A percentile compares a stretch with the other conserved stretches of the same genome.
phyloP scores from a whole-genome alignment of 2,888 invertebrate species.

The Biston betularia region DNA sequence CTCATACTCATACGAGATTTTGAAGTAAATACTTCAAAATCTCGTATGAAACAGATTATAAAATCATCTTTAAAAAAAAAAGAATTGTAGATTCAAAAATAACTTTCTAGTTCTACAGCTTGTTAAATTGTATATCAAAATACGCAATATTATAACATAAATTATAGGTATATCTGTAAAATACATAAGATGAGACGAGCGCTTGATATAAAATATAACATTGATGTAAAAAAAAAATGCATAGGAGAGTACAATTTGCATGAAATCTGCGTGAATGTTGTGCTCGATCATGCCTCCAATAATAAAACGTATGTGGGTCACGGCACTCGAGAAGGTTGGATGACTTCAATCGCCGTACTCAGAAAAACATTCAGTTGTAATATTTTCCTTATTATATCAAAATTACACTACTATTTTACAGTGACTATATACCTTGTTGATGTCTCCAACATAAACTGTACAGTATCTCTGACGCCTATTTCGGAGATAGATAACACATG shows the following conservation, averaged over 20 bases:
- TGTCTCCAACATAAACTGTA: conserved; percentile 25
- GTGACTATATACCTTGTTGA: background rate
- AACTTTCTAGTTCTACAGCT: no score
- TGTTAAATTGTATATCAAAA: no score
- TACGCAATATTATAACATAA: background rate
- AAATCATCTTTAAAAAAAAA: no score
- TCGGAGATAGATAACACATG: conserved; percentile 39
- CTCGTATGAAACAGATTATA: no score
- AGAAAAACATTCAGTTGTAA: conserved; percentile 48
- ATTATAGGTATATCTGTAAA: background rate
- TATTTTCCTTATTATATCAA: conserved; percentile 50
- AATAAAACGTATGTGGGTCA: conserved; percentile 78
- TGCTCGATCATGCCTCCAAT: conserved; percentile 60
- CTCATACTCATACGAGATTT: no score
- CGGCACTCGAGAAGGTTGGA: conserved; percentile 69
- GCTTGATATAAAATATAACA: no score
- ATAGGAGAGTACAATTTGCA: background rate
- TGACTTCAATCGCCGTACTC: conserved; percentile 48
- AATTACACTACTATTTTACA: conserved; percentile 2
- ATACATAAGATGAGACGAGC: background rate
- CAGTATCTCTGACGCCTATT: conserved; percentile 41
- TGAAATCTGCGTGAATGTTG: conserved; percentile 50
- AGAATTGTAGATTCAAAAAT: no score
- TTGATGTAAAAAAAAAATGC: no score
- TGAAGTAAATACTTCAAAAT: no score